A percentile compares a stretch with the other conserved stretches of the same genome.
phyloP scores from a whole-genome alignment of 2,888 invertebrate genomes.

The Caenorhabditis imperialis region DNA sequence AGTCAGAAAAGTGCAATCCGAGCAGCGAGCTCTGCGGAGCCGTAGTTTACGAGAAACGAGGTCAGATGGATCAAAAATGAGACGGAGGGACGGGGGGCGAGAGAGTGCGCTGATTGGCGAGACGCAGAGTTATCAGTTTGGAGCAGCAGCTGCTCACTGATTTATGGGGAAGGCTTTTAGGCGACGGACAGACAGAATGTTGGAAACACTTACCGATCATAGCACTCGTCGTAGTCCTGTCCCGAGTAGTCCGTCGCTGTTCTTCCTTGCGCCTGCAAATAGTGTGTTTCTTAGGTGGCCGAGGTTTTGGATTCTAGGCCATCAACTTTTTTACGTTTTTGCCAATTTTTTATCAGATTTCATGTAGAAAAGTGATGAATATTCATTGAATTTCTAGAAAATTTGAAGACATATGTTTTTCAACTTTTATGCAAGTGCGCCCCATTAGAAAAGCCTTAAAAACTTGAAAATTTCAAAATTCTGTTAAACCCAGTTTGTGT shows the following conservation, averaged over 20 bases:
- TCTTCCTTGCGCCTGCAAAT: conserved; percentile 50
- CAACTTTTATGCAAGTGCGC: too few species aligned
- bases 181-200: neutral
- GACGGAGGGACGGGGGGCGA: neutral
- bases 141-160: conserved; percentile 23
- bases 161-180: conserved; percentile 29
- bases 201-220: conserved; percentile 39
- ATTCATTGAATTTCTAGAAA: too few species aligned
- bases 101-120: conserved; percentile 7
- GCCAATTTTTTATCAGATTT: too few species aligned
- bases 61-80: neutral
- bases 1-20: conserved; percentile 7
- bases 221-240: conserved; percentile 50
- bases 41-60: conserved; percentile 9
- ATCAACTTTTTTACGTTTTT: too few species aligned
- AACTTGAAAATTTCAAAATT: too few species aligned
- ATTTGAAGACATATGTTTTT: too few species aligned
- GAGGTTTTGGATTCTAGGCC: too few species aligned
- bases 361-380: too few species aligned
- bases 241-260: conserved; percentile 45
- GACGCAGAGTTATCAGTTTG: conserved; percentile 1
- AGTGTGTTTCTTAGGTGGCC: neutral
- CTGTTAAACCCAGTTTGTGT: too few species aligned
- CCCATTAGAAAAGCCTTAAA: too few species aligned
- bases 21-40: neutral